Evolutionary conservation across 1,140 invertebrate species (phyloP), one percentile per base, ranked within the genome.

Genomic region (Caenorhabditis remanei): DNA sequence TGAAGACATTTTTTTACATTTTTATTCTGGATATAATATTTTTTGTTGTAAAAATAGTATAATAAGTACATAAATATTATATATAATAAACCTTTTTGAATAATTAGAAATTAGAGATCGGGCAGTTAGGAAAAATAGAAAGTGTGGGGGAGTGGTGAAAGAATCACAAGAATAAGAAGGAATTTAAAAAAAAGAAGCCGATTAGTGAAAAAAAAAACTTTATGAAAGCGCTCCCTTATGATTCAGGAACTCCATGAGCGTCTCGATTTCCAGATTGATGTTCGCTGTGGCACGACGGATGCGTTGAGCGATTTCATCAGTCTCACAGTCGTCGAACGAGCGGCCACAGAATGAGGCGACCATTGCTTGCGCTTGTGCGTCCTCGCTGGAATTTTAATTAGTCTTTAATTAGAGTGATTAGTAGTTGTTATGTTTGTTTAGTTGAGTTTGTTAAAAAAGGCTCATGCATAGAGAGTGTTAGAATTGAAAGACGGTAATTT

Each of bases 351-450:
- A 92, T 11, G 90, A 91, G 13, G 91, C 92, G 43, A 92, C 91
- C 91, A 92, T 92, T n/a, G 92, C 92, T 85, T 92, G 91, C 11
- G 92, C 91, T 61, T 93, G 91, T 0, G 91, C 91, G 53, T 93
- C 92, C 19, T 92, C 91, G 63, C 91, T 92, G 83, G 86, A 92
- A 91, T 32, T 24, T 41, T 32, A 0, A 32, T 32, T 32, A 1
- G 32, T 1, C 2, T 32, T 32, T 32, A 32, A 32, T 32, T 32
- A 32, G 32, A 32, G 32, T 32, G 32, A 32, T 2, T 32, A 1
- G 32, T 32, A 2, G 32, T 32, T 32, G 32, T 32, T 32, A 32
- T 32, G 32, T 32, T 32, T 32, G 32, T 1, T 32, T 32, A 32
- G 32, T 32, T 32, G 32, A 32, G 32, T 32, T 32, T 32, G 32